These are phyloP conservation scores for Tarsius wallacei DNA, from an alignment of 2,797 vertebrate genomes.

Conservation along the genomic window DNA sequence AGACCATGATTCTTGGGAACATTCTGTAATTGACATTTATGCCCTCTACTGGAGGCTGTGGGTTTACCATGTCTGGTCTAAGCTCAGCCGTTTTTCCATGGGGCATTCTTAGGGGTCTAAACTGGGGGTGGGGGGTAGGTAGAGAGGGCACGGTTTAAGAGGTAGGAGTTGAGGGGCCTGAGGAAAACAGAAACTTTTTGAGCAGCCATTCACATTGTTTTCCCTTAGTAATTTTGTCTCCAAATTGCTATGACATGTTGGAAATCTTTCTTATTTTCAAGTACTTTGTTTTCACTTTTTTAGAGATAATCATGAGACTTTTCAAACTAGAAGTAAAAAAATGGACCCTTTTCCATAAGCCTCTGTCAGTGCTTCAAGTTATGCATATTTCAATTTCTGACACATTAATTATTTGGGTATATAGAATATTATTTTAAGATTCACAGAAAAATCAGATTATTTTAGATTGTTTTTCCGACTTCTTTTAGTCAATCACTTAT, in stretches of 20 bases:
- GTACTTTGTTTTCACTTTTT: conserved; percentile 55
- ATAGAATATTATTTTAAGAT: conserved; percentile 15
- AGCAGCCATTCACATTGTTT: background rate
- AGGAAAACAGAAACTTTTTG: background rate
- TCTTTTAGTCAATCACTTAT: background rate
- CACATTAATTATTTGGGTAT: background rate
- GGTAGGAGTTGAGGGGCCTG: background rate
- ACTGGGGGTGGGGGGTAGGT: background rate
- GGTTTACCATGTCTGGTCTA: background rate
- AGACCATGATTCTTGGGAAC: background rate
- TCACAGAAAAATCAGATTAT: conserved; percentile 7
- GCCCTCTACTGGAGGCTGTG: background rate
- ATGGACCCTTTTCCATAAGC: background rate
- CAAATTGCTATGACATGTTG: background rate
- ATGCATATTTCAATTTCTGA: background rate
- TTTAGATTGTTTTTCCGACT: conserved; percentile 28
- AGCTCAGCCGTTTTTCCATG: background rate
- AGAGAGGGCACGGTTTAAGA: background rate
- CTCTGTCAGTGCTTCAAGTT: background rate
- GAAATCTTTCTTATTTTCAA: conserved; percentile 23
- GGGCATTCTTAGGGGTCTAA: background rate
- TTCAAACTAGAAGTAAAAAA: conserved; percentile 44
- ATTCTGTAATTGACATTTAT: background rate
- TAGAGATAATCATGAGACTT: background rate
- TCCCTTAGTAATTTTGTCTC: background rate